phyloP scores from a whole-genome alignment of 2,113 vertebrate species.

The Lophius piscatorius region DNA sequence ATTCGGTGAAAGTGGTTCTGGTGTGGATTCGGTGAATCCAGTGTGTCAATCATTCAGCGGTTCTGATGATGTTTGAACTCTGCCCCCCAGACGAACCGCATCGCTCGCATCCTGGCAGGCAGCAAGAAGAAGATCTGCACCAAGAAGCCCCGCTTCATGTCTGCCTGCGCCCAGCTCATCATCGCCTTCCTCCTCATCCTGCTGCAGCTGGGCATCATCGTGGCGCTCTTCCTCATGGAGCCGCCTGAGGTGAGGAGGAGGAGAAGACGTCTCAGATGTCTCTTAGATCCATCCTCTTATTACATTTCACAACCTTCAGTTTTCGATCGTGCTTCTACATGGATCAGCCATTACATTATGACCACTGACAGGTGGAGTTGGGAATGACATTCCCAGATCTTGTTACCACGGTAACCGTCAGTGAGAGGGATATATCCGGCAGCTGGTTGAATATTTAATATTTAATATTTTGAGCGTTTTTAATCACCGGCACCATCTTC shows the following conservation, averaged over 20 bases:
- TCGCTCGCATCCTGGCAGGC: slow-evolving; percentile 95
- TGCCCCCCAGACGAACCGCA: slow-evolving; percentile 88
- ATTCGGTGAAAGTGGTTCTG: neutral
- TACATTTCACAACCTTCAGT: too few species aligned
- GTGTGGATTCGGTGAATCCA: neutral
- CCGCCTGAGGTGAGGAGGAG: slow-evolving; percentile 82
- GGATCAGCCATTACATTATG: too few species aligned
- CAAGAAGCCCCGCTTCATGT: slow-evolving; percentile 98
- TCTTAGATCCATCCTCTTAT: too few species aligned
- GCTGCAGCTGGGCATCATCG: slow-evolving; percentile 94
- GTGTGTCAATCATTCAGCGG: slow-evolving; percentile 1
- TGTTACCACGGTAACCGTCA: too few species aligned
- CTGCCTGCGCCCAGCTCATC: slow-evolving; percentile 95
- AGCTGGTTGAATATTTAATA: too few species aligned
- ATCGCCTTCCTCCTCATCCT: slow-evolving; percentile 95
- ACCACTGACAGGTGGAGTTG: too few species aligned
- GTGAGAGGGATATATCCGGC: too few species aligned
- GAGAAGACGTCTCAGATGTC: too few species aligned
- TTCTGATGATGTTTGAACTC: slow-evolving; percentile 12
- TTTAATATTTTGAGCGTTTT: too few species aligned
- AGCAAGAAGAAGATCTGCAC: slow-evolving; percentile 99
- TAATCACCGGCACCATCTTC: slow-evolving; percentile 37
- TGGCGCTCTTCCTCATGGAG: slow-evolving; percentile 97
- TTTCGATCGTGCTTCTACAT: too few species aligned
- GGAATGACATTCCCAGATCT: too few species aligned